Percentiles rank a stretch among this genome's conserved stretches.
Evolutionary conservation across 2,797 vertebrate species (phyloP).

Genomic region (Eleutherodactylus coqui): DNA sequence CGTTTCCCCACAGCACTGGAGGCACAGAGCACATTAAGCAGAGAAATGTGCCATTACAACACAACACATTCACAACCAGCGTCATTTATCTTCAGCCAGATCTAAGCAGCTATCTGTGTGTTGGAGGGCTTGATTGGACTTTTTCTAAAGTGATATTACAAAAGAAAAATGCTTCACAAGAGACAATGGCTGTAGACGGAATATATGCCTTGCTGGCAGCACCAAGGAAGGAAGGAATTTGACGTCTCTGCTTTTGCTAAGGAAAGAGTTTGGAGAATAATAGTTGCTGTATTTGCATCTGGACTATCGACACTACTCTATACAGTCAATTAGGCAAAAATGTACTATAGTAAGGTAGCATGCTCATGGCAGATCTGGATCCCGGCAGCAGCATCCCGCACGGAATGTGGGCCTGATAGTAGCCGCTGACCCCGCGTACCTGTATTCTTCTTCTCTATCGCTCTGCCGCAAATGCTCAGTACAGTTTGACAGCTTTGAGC

Average conservation of each 20-base stretch:
- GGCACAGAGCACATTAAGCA: conserved; percentile 41
- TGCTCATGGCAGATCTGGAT: too few relatives aligned
- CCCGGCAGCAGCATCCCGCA: too few relatives aligned
- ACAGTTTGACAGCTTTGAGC: too few relatives aligned
- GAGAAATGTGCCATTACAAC: conserved; percentile 35
- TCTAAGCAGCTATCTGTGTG: conserved; percentile 13
- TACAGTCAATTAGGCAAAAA: too few relatives aligned
- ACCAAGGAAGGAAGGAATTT: not conserved
- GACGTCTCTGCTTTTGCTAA: not conserved
- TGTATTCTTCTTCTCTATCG: too few relatives aligned
- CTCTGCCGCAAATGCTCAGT: too few relatives aligned
- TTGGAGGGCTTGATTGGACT: not conserved
- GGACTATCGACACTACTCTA: too few relatives aligned
- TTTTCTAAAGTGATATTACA: conserved; percentile 15
- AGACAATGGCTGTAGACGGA: not conserved
- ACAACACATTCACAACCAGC: not conserved
- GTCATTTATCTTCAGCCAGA: conserved; percentile 32
- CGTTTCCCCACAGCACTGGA: conserved; percentile 26
- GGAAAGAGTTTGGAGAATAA: not conserved
- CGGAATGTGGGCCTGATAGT: too few relatives aligned
- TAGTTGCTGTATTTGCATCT: not conserved
- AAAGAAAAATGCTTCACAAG: not conserved
- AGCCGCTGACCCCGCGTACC: too few relatives aligned
- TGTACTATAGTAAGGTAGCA: too few relatives aligned
- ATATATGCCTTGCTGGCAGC: not conserved